phyloP scores from a whole-genome alignment of 1,140 invertebrate species.

The Branchinecta lindahli region DNA sequence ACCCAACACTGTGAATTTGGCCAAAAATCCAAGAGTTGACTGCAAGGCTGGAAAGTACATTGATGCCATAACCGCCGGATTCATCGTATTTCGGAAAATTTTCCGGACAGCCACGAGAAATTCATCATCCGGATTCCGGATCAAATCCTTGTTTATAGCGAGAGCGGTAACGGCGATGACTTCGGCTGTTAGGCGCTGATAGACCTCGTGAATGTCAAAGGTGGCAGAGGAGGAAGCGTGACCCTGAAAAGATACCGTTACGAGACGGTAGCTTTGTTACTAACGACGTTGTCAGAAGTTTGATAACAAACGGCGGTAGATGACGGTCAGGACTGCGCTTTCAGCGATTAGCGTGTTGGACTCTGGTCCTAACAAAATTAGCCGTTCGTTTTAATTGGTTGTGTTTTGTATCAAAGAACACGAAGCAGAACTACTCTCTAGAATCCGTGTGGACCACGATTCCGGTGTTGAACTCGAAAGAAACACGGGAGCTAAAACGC shows the following conservation, averaged over 20 bases:
- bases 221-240: neutral
- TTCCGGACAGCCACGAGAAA: slow-evolving; percentile 26
- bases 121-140: slow-evolving; percentile 32
- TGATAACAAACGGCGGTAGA: too few species aligned
- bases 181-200: slow-evolving; percentile 36
- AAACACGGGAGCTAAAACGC: too few species aligned
- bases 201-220: slow-evolving; percentile 25
- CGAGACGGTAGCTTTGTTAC: too few species aligned
- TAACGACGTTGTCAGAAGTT: too few species aligned
- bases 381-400: too few species aligned
- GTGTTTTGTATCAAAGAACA: too few species aligned
- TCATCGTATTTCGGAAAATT: slow-evolving; percentile 29
- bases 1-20: slow-evolving; percentile 19
- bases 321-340: too few species aligned
- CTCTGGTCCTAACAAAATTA: too few species aligned
- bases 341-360: too few species aligned
- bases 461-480: too few species aligned
- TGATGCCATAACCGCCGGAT: slow-evolving; percentile 26
- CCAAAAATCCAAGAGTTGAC: slow-evolving; percentile 25
- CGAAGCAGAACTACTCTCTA: too few species aligned
- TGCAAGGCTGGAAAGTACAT: slow-evolving; percentile 29
- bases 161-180: slow-evolving; percentile 37
- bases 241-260: neutral
- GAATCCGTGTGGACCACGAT: too few species aligned
- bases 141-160: slow-evolving; percentile 32